These are phyloP conservation scores for Heterotis niloticus DNA, from an alignment of 2,113 vertebrate genomes.

Conservation along the genomic window DNA sequence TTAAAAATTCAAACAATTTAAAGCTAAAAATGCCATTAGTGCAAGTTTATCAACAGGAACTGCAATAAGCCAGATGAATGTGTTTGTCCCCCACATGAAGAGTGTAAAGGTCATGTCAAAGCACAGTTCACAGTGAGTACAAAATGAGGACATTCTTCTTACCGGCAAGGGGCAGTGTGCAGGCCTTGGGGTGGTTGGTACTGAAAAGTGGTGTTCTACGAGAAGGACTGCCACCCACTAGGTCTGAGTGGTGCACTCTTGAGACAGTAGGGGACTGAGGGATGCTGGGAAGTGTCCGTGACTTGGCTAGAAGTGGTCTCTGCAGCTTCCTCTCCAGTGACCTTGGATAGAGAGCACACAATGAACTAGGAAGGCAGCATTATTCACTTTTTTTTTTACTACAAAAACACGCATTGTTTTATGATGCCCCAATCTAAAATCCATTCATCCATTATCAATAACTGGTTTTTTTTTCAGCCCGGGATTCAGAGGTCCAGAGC, in stretches of 20 bases:
- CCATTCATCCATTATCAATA: no score
- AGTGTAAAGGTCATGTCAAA: not conserved
- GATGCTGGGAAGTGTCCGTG: constrained; percentile 82
- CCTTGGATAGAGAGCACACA: constrained; percentile 54
- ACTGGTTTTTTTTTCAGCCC: no score
- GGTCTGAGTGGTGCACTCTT: constrained; percentile 65
- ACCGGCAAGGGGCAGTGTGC: constrained; percentile 79
- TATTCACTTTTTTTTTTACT: no score
- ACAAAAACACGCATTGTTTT: no score
- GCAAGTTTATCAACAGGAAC: no score
- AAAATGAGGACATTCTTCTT: constrained; percentile 24
- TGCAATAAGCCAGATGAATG: not conserved
- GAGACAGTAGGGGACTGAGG: constrained; percentile 79
- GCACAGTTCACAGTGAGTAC: not conserved
- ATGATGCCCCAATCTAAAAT: no score
- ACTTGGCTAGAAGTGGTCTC: constrained; percentile 78
- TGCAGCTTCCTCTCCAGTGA: constrained; percentile 79
- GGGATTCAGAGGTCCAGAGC: no score
- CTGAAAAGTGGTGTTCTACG: constrained; percentile 48
- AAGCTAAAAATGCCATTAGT: no score
- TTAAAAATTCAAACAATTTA: no score
- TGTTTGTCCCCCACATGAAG: not conserved
- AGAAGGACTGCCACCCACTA: constrained; percentile 58
- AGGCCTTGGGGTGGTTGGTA: constrained; percentile 60
- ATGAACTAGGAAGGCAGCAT: no score